Base-by-base conservation (phyloP, 1,140 invertebrate genomes). In the Drosophila bocqueti region DNA sequence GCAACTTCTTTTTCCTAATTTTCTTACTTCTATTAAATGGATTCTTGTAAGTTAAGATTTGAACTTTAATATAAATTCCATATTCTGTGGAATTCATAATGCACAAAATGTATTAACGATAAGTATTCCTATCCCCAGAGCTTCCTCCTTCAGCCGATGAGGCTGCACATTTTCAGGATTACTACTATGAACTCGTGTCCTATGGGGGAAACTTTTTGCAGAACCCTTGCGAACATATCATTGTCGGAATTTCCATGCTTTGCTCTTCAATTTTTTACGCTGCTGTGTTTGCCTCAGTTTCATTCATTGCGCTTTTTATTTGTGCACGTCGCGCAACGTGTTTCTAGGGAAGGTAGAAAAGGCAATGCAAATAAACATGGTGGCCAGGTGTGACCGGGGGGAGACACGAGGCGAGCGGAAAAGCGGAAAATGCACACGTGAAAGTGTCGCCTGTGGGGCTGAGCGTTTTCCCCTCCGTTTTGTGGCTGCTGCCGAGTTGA, bases 341-440 rank as follows among this genome's bases (percentile, higher is more conserved):
- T 75, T 62, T 21, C 38, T 26, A 18, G 24, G 40, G 29, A 50
- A 59, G 55, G 34, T 59, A 29, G 36, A 52, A 63, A 63, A 73
- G n/a, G 54, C 72, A 60, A 76, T 76, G 74, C 45, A 78, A 63
- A 78, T 79, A 78, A 55, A 73, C 65, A 67, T 11, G 50, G 29
- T 34, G 54, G 52, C 21, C 21, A 21, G 29, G 38, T 46, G 38
- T 58, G 43, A 68, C 34, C 11, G 42, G 38, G 24, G 4, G 16
- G 38, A 36, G 11, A 4, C 24, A 0, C 0, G 18, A 1, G 18
- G 24, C n/a, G 6, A 34, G 38, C 24, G 24, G 46, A 24, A 36
- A 47, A 58, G 49, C 38, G 43, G n/a, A 24, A 55, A 65, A 29
- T 49, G 45, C 45, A 60, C 71, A 57, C 43, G 43, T 31, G 47